These are phyloP conservation scores for Gortyna flavago DNA, from an alignment of 2,888 invertebrate species.

Conservation along the genomic window DNA sequence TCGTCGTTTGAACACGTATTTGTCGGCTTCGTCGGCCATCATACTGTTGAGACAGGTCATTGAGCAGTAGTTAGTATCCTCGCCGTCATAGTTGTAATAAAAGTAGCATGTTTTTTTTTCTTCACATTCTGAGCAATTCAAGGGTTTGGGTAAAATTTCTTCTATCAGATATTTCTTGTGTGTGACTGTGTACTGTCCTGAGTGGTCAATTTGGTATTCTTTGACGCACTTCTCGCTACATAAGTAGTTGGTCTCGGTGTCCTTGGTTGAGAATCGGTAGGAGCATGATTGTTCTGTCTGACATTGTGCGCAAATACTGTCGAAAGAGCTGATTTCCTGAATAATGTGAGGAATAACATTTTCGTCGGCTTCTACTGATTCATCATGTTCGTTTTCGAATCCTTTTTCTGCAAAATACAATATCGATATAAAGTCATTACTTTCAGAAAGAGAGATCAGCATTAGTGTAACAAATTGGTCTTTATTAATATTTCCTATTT, in stretches of 20 bases:
- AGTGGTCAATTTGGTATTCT: constrained; percentile 81
- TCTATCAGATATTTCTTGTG: constrained; percentile 83
- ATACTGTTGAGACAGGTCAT: constrained; percentile 88
- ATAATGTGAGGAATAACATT: constrained; percentile 78
- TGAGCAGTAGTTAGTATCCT: constrained; percentile 89
- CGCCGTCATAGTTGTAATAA: constrained; percentile 85
- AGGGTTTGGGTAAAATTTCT: constrained; percentile 78
- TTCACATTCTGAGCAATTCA: constrained; percentile 85
- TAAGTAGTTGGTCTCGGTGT: constrained; percentile 78
- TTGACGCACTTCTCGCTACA: constrained; percentile 88
- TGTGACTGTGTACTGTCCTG: constrained; percentile 76
- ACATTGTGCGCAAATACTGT: constrained; percentile 87
- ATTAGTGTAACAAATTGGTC: background rate
- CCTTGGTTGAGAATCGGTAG: constrained; percentile 77
- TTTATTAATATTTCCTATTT: background rate
- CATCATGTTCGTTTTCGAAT: constrained; percentile 85
- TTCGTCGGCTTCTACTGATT: constrained; percentile 82
- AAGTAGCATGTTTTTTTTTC: constrained; percentile 85
- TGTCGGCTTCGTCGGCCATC: constrained; percentile 89
- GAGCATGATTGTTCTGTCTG: constrained; percentile 75
- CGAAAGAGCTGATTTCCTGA: constrained; percentile 80
- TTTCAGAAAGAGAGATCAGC: background rate
- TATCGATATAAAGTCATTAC: background rate
- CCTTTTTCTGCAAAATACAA: constrained; percentile 83
- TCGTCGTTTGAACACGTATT: constrained; percentile 89